Conservation (phyloP, 2,888 invertebrate genomes). For the Ectemnius lituratus region DNA sequence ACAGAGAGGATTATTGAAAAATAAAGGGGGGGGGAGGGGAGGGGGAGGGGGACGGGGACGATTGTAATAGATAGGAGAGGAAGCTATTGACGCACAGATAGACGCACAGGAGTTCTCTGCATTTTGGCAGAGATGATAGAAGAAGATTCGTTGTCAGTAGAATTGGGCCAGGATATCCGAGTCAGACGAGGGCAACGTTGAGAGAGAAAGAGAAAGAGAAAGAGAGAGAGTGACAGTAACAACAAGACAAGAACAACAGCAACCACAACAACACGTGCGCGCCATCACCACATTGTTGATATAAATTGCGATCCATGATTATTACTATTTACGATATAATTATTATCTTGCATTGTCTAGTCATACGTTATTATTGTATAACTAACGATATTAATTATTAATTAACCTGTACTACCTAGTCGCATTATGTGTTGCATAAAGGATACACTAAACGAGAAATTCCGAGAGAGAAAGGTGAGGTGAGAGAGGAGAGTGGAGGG, state of each 20-base stretch:
- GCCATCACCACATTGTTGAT: constrained; percentile 76
- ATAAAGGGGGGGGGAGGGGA: not conserved
- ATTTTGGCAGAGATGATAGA: too few species aligned
- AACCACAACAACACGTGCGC: constrained; percentile 63
- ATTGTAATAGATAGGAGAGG: too few species aligned
- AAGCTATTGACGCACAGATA: not conserved
- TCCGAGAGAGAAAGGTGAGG: constrained; percentile 63
- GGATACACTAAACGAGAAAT: constrained; percentile 63
- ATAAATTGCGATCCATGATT: constrained; percentile 78
- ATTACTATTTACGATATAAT: constrained; percentile 78
- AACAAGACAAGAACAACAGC: constrained; percentile 31
- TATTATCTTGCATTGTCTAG: constrained; percentile 78
- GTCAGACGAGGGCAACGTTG: too few species aligned
- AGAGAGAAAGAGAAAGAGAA: too few species aligned
- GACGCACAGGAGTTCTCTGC: not conserved
- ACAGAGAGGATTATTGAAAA: constrained; percentile 13
- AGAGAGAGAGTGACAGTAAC: too few species aligned
- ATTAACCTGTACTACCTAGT: constrained; percentile 78
- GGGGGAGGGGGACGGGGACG: not conserved
- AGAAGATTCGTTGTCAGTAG: too few species aligned
- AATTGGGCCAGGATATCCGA: too few species aligned
- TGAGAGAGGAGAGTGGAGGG: constrained; percentile 51
- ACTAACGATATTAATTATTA: constrained; percentile 78
- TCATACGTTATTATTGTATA: constrained; percentile 78
- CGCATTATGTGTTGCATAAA: constrained; percentile 78